phyloP scores from a whole-genome alignment of 2,797 vertebrate species.

The Moxostoma hubbsi region DNA sequence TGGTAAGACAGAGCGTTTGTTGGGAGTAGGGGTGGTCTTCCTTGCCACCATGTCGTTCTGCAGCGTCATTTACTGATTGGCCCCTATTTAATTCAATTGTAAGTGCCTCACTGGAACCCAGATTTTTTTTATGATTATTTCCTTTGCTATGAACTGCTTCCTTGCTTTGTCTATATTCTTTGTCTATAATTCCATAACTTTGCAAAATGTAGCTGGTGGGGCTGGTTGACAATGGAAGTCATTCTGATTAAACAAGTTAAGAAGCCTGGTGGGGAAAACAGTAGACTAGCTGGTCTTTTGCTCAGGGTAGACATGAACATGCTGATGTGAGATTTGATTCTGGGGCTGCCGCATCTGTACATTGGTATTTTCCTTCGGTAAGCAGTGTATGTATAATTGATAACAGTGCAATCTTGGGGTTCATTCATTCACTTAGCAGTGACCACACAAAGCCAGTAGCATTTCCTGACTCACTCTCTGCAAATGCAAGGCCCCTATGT shows the following conservation, averaged over 20 bases:
- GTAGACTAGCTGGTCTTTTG: background rate
- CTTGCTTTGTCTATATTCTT: no score
- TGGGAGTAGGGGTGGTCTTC: no score
- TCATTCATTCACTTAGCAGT: constrained; percentile 15
- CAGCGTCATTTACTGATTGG: no score
- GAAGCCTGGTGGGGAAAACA: background rate
- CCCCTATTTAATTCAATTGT: no score
- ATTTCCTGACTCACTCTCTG: constrained; percentile 9
- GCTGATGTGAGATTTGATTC: constrained; percentile 18
- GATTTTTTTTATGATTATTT: no score
- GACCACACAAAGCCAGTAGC: constrained; percentile 6
- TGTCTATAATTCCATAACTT: no score
- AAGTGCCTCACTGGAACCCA: no score
- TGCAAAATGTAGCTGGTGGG: no score
- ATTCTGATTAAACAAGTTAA: background rate
- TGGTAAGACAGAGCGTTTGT: no score
- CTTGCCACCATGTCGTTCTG: no score
- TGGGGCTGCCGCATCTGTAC: background rate
- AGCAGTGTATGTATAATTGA: constrained; percentile 40
- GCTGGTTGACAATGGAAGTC: background rate
- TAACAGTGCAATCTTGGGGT: constrained; percentile 28
- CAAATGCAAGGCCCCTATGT: background rate
- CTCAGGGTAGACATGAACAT: constrained; percentile 15
- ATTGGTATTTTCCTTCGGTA: background rate
- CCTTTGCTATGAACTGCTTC: no score